Conservation (phyloP, 2,113 vertebrate genomes). For the Calyptomena viridis region DNA sequence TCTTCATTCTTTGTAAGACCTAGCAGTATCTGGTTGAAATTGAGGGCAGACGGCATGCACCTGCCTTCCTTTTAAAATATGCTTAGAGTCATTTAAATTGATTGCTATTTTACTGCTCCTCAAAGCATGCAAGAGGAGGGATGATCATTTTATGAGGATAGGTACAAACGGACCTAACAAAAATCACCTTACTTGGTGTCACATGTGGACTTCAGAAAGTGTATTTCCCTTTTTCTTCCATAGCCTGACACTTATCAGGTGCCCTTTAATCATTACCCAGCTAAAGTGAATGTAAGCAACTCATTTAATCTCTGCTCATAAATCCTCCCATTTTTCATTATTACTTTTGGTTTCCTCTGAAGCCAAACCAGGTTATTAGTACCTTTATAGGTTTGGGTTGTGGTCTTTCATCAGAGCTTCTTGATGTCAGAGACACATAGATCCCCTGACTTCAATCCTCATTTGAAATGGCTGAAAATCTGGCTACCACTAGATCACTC, state of each 20-base stretch:
- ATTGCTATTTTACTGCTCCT: not conserved
- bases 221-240: not conserved
- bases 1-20: no score
- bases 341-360: not conserved
- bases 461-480: not conserved
- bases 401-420: not conserved
- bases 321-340: slow-evolving; percentile 3
- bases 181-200: not conserved
- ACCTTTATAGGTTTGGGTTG: not conserved
- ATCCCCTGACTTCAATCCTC: not conserved
- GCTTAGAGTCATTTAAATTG: not conserved
- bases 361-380: not conserved
- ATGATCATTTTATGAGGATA: not conserved
- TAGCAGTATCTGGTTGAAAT: not conserved
- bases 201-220: not conserved
- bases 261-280: slow-evolving; percentile 5
- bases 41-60: not conserved
- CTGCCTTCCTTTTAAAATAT: not conserved
- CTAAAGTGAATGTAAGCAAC: slow-evolving; percentile 11
- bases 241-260: not conserved
- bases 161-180: not conserved
- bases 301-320: not conserved
- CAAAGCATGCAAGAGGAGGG: not conserved
- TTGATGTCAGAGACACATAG: not conserved
- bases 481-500: not conserved